These are phyloP conservation scores for Meloidogyne chitwoodi DNA, from an alignment of 1,140 invertebrate species.

Conservation along the genomic window DNA sequence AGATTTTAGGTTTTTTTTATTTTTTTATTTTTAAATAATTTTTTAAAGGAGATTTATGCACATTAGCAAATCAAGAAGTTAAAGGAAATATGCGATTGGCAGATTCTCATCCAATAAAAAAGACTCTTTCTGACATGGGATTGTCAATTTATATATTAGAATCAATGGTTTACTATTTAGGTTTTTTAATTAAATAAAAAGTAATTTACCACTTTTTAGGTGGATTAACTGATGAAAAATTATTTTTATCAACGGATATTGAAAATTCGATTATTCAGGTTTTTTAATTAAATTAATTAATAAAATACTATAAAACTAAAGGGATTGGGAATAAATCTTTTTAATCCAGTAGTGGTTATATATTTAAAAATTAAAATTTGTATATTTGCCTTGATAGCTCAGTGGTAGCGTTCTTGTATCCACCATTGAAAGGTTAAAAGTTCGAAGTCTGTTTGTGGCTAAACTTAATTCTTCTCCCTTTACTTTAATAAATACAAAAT, in stretches of 20 bases:
- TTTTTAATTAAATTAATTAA: not conserved
- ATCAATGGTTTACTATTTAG: conserved; percentile 50
- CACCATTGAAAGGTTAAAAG: too few relatives aligned
- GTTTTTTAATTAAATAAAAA: not conserved
- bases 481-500: too few relatives aligned
- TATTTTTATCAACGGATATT: conserved; percentile 49
- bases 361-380: too few relatives aligned
- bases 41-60: conserved; percentile 28
- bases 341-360: too few relatives aligned
- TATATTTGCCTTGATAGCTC: too few relatives aligned
- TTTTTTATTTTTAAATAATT: not conserved
- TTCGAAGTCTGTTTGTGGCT: too few relatives aligned
- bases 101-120: conserved; percentile 44
- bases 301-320: too few relatives aligned
- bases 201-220: conserved; percentile 3
- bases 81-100: conserved; percentile 34
- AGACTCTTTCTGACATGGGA: conserved; percentile 40
- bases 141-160: conserved; percentile 50
- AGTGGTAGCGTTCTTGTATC: too few relatives aligned
- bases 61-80: conserved; percentile 24
- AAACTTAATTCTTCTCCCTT: not conserved
- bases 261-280: conserved; percentile 55
- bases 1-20: conserved; percentile 25
- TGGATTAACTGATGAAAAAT: conserved; percentile 48
- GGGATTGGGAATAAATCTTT: too few relatives aligned